phyloP scores from a whole-genome alignment of 2,113 vertebrate genomes.

The Meriones unguiculatus region DNA sequence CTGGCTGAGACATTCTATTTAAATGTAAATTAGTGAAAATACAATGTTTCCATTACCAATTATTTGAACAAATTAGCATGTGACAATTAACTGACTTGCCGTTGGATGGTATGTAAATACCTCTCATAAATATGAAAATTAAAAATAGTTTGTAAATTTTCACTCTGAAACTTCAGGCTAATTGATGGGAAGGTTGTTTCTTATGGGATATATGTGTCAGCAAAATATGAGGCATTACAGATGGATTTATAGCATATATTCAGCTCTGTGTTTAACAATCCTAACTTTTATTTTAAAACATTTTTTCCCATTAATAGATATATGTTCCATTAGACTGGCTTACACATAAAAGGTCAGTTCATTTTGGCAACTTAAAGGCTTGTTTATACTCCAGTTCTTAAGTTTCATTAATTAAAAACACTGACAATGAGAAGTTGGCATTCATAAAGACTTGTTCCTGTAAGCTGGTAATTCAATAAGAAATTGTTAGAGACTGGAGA shows the following conservation, averaged over 20 bases:
- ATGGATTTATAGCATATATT: slow-evolving; percentile 31
- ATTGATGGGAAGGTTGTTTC: slow-evolving; percentile 14
- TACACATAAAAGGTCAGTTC: neutral
- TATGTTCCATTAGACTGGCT: neutral
- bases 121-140: slow-evolving; percentile 20
- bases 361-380: neutral
- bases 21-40: neutral
- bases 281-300: neutral
- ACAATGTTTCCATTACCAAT: neutral
- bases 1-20: neutral
- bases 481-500: neutral
- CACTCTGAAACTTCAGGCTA: neutral
- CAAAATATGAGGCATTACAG: neutral
- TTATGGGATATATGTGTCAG: neutral
- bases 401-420: neutral
- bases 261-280: neutral
- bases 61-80: neutral
- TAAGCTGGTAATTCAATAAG: neutral
- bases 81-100: neutral
- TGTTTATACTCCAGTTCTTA: neutral
- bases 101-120: neutral
- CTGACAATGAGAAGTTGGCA: neutral
- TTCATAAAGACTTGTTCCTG: neutral
- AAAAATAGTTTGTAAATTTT: neutral
- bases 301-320: neutral